Base-by-base conservation (phyloP, 2,113 vertebrate genomes). In the Grallaria varia region DNA sequence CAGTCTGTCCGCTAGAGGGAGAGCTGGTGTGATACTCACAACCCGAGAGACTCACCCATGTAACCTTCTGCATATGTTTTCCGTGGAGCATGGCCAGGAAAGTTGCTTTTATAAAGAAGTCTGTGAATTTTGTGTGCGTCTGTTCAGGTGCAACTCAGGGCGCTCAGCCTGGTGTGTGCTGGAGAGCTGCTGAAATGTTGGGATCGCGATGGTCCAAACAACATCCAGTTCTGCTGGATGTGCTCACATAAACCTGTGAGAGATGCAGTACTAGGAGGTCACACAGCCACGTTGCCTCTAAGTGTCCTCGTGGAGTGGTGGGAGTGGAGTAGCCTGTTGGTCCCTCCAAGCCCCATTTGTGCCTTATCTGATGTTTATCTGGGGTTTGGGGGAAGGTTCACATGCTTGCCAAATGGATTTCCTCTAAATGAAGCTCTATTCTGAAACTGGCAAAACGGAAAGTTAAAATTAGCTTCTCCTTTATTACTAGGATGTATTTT, bases 401-500 rank as follows among this genome's bases (percentile, higher is more conserved):
- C 39, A 40, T 11, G 13, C 47, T 84, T 64, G 33, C n/a, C 72
- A 75, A 67, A 33, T 68, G 37, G 20, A 24, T 94, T 93, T 95
- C 80, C 40, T 22, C 50, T 89, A 60, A 53, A 50, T 42, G n/a
- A 92, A 81, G 13, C 23, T 74, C 56, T 80, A 8, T 90, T 90
- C 83, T 89, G 66, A 92, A 96, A 78, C 18, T 58, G 62, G 58
- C 42, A 69, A 35, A 66, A 76, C 62, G 90, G 40, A 39, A 93
- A 63, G 50, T 84, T 88, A 92, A 95, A 95, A 94, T 94, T 75
- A 67, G 44, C 27, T 71, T 85, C 33, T 77, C 21, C 33, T 74
- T 93, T 92, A 90, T 94, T 95, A 92, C 83, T 90, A 92, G 76
- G 62, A 58, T 31, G 1, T 94, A 95, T 94, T 93, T 94, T 96